phyloP scores from a whole-genome alignment of 2,888 invertebrate genomes.

The Sisyra nigra region DNA sequence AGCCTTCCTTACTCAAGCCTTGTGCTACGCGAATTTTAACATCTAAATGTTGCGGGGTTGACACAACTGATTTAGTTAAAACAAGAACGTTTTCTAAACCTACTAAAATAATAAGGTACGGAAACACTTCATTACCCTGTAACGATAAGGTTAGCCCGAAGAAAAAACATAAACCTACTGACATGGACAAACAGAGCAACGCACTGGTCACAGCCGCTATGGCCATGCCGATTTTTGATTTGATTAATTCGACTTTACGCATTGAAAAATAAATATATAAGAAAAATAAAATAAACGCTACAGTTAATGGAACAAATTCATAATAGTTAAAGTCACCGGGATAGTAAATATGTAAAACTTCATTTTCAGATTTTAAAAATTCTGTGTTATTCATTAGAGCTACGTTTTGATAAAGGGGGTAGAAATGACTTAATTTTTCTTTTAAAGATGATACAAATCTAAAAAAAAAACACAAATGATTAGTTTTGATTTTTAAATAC shows the following conservation, averaged over 20 bases:
- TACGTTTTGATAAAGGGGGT: slow-evolving; percentile 48
- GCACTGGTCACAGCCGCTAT: slow-evolving; percentile 80
- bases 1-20: slow-evolving; percentile 94
- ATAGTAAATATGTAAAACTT: slow-evolving; percentile 64
- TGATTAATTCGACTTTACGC: slow-evolving; percentile 85
- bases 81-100: slow-evolving; percentile 88
- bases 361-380: slow-evolving; percentile 18
- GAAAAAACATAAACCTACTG: slow-evolving; percentile 74
- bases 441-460: slow-evolving; percentile 63
- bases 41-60: slow-evolving; percentile 84
- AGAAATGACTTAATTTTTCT: slow-evolving; percentile 47
- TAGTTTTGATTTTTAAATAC: background rate
- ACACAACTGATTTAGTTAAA: slow-evolving; percentile 82
- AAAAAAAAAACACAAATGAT: slow-evolving; percentile 15
- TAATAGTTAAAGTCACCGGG: slow-evolving; percentile 75
- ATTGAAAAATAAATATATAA: slow-evolving; percentile 92
- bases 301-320: slow-evolving; percentile 68
- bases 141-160: slow-evolving; percentile 70
- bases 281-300: slow-evolving; percentile 74
- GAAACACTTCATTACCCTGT: slow-evolving; percentile 82
- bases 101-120: slow-evolving; percentile 87
- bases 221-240: slow-evolving; percentile 74
- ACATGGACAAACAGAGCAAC: slow-evolving; percentile 78
- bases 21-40: slow-evolving; percentile 90
- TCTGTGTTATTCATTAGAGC: slow-evolving; percentile 12